Evolutionary conservation across 2,888 invertebrate species (phyloP).

Genomic region (Hypsopygia costalis): DNA sequence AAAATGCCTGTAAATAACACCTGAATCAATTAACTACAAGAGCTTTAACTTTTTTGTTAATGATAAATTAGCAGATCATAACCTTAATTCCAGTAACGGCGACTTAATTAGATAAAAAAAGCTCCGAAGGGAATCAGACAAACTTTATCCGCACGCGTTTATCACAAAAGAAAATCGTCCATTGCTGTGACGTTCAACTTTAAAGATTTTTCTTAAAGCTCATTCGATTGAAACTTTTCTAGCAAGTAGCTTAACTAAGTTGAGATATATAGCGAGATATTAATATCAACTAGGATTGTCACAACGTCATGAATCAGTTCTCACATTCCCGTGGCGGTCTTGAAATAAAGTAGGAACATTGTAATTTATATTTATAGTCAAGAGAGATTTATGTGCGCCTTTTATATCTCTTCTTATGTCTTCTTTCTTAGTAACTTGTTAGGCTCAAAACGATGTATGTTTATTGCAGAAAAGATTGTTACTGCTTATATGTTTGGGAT

Average conservation of each 20-base stretch:
- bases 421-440: neutral
- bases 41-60: no score
- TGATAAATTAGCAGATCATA: no score
- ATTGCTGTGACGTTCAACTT: slow-evolving; percentile 29
- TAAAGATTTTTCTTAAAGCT: slow-evolving; percentile 35
- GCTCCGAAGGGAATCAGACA: no score
- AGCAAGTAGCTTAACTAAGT: slow-evolving; percentile 27
- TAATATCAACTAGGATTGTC: slow-evolving; percentile 21
- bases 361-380: neutral
- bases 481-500: no score
- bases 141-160: no score
- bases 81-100: no score
- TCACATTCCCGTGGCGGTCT: neutral
- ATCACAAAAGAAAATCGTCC: no score
- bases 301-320: neutral
- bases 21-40: no score
- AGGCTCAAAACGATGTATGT: neutral
- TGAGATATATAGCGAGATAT: slow-evolving; percentile 30
- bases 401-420: neutral
- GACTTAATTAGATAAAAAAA: no score
- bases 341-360: neutral
- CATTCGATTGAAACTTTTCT: slow-evolving; percentile 42
- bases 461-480: neutral
- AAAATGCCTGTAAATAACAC: no score
- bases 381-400: neutral